Evolutionary conservation across 1,140 invertebrate genomes (phyloP).

Genomic region (Goniozus legneri): DNA sequence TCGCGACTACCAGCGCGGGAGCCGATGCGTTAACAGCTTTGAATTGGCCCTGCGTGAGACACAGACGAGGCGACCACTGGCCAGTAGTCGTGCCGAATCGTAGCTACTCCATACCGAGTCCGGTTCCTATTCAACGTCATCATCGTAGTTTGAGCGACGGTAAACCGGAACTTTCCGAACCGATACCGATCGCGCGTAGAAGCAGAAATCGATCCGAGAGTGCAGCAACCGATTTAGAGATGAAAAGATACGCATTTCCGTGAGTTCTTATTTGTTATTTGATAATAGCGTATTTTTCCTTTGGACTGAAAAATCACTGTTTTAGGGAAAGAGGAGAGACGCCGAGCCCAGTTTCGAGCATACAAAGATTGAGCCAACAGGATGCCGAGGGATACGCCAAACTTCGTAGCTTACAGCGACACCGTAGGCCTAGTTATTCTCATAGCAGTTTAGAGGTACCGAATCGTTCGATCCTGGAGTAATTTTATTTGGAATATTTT

Average conservation of each 20-base stretch:
- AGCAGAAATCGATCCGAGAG: slow-evolving; percentile 50
- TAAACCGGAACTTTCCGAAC: slow-evolving; percentile 45
- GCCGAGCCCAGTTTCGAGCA: slow-evolving; percentile 79
- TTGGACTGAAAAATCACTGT: slow-evolving; percentile 11
- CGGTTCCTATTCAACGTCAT: slow-evolving; percentile 43
- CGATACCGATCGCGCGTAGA: slow-evolving; percentile 29
- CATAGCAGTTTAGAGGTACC: slow-evolving; percentile 48
- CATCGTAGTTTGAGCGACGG: slow-evolving; percentile 50
- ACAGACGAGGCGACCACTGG: slow-evolving; percentile 78
- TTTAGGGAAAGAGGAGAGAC: slow-evolving; percentile 66
- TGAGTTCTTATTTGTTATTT: slow-evolving; percentile 21
- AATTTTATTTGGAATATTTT: neutral
- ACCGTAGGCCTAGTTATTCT: slow-evolving; percentile 57
- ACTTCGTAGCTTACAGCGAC: slow-evolving; percentile 68
- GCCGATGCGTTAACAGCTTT: slow-evolving; percentile 66
- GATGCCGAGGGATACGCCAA: slow-evolving; percentile 80
- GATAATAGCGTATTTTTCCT: slow-evolving; percentile 11
- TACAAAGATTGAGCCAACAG: slow-evolving; percentile 69
- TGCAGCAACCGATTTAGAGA: slow-evolving; percentile 46
- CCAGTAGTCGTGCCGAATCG: slow-evolving; percentile 63
- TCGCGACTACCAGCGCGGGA: slow-evolving; percentile 78
- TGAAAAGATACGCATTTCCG: slow-evolving; percentile 36
- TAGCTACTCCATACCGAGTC: slow-evolving; percentile 46
- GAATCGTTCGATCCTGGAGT: neutral
- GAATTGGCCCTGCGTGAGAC: slow-evolving; percentile 82